Base-by-base conservation (phyloP, 1,140 invertebrate genomes). In the Melitaea cinxia region DNA sequence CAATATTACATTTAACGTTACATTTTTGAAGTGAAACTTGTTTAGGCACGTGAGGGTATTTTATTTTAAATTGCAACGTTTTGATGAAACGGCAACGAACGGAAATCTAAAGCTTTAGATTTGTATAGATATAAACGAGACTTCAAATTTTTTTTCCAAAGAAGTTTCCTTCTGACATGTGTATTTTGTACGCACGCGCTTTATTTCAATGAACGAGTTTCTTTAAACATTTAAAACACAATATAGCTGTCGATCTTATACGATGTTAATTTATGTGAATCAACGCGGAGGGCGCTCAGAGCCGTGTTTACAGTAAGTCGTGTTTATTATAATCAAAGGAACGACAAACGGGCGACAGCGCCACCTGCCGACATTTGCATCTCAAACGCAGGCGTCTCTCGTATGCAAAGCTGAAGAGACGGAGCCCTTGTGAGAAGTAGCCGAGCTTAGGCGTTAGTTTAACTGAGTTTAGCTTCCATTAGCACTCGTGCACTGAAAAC, bases 301-400 rank as follows among this genome's bases (percentile, higher is more conserved):
- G 24, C n/a, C 9, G 55, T 63, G 60, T 63, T 63, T 63, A 63
- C 49, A 52, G 49, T 53, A 61, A 54, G 52, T 23, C 54, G 52
- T 45, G 65, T 67, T 67, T 67, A 67, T 67, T 67, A 67, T 67
- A 67, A 67, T 67, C 65, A 67, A 67, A 67, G 60, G 65, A 67
- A 67, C 61, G 50, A 61, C 47, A 49, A 63, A 49, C 42, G 26
- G 33, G 37, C 59, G 49, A 14, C 28, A 42, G 28, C 39, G 64
- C 24, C 49, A 35, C 37, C 74, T 57, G 61, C 72, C 68, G 70
- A 19, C 39, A 67, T 67, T 81, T 79, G 74, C 76, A 72, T 81
- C 21, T 39, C 65, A 67, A 67, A 67, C 55, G 35, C 5, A 12
- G 37, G 45, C 37, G 33, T 23, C 14, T 12, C 42, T 47, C 23